Percentiles rank a stretch among this genome's conserved stretches.
phyloP scores from a whole-genome alignment of 2,113 vertebrate genomes.

The Eulemur macaco region DNA sequence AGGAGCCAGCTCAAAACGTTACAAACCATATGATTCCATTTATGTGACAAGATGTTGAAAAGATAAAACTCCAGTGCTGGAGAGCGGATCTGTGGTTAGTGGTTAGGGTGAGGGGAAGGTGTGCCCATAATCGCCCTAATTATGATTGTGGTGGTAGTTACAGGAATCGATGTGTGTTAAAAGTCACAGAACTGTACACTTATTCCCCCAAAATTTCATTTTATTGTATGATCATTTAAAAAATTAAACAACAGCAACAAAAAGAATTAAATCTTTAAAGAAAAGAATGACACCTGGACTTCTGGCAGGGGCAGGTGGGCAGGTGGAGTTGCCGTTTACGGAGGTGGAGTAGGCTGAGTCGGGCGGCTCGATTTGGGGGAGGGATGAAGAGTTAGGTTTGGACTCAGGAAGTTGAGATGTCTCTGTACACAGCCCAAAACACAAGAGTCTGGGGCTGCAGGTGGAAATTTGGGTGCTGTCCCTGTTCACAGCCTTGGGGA shows the following conservation, averaged over 20 bases:
- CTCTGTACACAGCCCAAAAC: neutral
- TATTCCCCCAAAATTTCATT: neutral
- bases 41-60: neutral
- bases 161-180: neutral
- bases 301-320: neutral
- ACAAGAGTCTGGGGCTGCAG: too few species aligned
- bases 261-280: neutral
- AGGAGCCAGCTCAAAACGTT: neutral
- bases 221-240: neutral
- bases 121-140: neutral
- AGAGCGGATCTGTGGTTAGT: neutral
- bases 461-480: neutral
- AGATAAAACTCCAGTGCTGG: neutral
- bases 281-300: neutral
- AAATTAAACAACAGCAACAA: neutral
- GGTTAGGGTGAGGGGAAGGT: neutral
- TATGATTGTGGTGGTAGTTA: neutral
- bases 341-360: neutral
- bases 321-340: neutral
- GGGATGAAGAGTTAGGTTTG: neutral
- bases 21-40: neutral
- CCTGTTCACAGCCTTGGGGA: rapidly evolving
- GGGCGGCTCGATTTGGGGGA: neutral
- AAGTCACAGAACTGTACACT: neutral
- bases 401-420: neutral